A percentile compares a stretch with the other conserved stretches of the same genome.
Conservation (phyloP, 2,113 vertebrate species). For the Spizaetus ornatus region DNA sequence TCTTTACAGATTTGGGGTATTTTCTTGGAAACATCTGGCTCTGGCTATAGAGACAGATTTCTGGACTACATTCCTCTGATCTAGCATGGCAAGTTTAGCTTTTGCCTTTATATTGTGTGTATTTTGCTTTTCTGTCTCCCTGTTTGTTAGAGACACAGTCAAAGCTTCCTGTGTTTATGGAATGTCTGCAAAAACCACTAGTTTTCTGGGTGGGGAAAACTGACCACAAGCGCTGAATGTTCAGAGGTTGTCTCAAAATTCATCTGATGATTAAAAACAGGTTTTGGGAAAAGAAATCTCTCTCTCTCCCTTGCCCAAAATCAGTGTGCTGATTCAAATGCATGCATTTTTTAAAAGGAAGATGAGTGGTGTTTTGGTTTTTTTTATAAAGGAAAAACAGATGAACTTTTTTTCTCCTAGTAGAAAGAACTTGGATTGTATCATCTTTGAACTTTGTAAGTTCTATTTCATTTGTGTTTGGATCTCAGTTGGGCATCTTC, state of each 20-base stretch:
- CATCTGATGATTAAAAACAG: constrained; percentile 45
- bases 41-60: neutral
- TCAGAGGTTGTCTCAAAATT: constrained; percentile 33
- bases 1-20: neutral
- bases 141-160: constrained; percentile 55
- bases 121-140: constrained; percentile 19
- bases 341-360: neutral
- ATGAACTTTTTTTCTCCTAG: neutral
- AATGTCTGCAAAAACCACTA: constrained; percentile 65
- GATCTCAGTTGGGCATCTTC: neutral
- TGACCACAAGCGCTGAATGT: constrained; percentile 26
- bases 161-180: constrained; percentile 67
- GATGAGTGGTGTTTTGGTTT: neutral
- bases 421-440: neutral
- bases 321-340: neutral
- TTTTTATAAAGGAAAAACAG: neutral
- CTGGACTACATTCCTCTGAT: neutral
- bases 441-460: constrained; percentile 1
- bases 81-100: neutral
- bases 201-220: neutral
- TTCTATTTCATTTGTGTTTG: constrained; percentile 26
- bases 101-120: neutral
- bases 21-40: neutral
- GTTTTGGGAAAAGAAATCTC: neutral
- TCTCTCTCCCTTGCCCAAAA: neutral